Evolutionary conservation across 1,140 invertebrate species (phyloP), one percentile per base, ranked within the genome.

Genomic region (Cecropterus lyciades): DNA sequence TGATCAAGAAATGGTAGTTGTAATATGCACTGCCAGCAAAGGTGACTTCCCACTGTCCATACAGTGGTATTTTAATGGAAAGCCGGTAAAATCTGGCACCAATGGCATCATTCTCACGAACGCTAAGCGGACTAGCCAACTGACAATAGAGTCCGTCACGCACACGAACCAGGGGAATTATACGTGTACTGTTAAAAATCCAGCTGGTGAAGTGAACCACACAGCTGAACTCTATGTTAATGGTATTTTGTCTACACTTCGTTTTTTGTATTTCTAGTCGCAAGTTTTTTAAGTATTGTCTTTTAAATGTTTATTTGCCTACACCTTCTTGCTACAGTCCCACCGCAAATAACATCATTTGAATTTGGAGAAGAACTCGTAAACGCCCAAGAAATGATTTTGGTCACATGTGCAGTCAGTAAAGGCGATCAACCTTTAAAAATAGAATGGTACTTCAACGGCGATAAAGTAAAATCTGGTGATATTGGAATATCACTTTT

Each of bases 141-240:
- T 93, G 4, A 91, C 84, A n/a, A 93, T 94, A 56, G 94, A 94
- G 66, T 92, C 93, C 3, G 93, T 96, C 7, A 93, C 93, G 67
- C 93, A 95, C 10, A 88, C 92, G 62, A 95, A 96, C 85, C 92
- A 94, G 62, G 95, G 95, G 63, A 94, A 95, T 74, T 97, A 96
- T 77, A 95, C 95, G 1, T 97, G 96, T 80, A 93, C 91, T 65
- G 94, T 94, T 6, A 93, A 92, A 81, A 96, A 96, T 82, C 87
- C 84, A 57, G 96, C 95, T 14, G 95, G 95, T 16, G 92, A 84
- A 43, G 91, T 93, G 11, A 93, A 93, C 71, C 93, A 94, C 73
- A 93, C 93, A 3, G 91, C 94, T 14, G 85, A 89, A 69, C 84
- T 95, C 60, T 93, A 93, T 72, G 94, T 96, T 66, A 95, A 95